Base-by-base conservation (phyloP, 1,140 invertebrate species). In the Steinernema feltiae region DNA sequence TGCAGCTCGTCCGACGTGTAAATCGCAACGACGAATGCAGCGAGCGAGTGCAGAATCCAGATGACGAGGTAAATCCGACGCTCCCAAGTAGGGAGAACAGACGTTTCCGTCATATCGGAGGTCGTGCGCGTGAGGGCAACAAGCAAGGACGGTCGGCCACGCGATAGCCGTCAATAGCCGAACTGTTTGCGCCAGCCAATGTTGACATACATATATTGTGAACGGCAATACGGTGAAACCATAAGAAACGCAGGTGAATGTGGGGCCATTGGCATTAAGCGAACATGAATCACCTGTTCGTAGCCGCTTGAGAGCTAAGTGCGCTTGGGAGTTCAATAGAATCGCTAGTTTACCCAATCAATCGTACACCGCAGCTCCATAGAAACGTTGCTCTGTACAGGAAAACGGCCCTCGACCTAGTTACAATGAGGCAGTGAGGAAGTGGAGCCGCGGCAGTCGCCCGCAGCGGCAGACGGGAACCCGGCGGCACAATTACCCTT, bases 21-120 rank as follows among this genome's bases (percentile, higher is more conserved):
- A 70, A 77, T 73, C 1, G 78, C 63, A 0, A 79, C 75, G 12
- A 79, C 70, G 32, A 79, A 79, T 18, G 78, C 76, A 7, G 69
- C 79, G 27, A 72, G 29, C 0, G 72, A 75, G 48, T 79, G 78
- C 21, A 78, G 71, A 17, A 76, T 70, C 78, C 77, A 79, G 0
- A 79, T 53, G 7, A 32, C 17, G 48, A 76, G 72, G n/a, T 32
- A 78, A 27, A 78, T 41, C n/a, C 35, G 7, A n/a, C n/a, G 63
- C 31, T 78, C 76, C 76, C 76, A 78, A 1, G n/a, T 73, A 18
- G 76, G 76, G 7, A 71, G 70, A 71, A 71, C 35, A 7, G 35
- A 41, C 35, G 35, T 3, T 41, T 3, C 70, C 46, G 29, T 21
- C 32, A 30, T 71, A 53, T 71, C 24, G 7, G 7, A 3, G 7